Evolutionary conservation across 2,113 vertebrate genomes (phyloP).

Genomic region (Etheostoma spectabile): DNA sequence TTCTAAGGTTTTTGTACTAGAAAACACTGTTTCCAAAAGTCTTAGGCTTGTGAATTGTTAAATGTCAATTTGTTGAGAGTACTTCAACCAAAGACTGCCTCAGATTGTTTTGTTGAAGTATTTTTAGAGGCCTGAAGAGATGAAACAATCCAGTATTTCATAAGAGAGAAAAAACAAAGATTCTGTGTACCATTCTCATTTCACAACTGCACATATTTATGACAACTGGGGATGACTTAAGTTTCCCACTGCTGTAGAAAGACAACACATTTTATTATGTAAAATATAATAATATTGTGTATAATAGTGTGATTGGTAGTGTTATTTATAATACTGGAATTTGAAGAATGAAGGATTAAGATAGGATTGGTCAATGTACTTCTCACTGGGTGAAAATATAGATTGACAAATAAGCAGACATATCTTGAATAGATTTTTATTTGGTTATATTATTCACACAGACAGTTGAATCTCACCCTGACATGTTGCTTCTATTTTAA

Average conservation of each 20-base stretch:
- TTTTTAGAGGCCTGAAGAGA: not conserved
- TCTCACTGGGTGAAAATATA: not conserved
- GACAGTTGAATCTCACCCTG: conserved; percentile 47
- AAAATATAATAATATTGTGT: no score
- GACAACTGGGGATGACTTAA: not conserved
- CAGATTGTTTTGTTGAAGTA: not conserved
- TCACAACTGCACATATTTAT: not conserved
- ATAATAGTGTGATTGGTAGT: not conserved
- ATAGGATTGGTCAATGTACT: not conserved
- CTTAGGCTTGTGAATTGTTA: not conserved
- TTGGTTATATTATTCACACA: not conserved
- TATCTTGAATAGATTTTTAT: conserved; percentile 8
- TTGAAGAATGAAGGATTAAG: not conserved
- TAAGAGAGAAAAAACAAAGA: not conserved
- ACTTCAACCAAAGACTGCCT: not conserved
- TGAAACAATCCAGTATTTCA: not conserved
- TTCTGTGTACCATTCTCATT: not conserved
- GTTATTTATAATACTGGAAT: not conserved
- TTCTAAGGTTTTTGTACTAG: not conserved
- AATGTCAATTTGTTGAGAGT: no score
- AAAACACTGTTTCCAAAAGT: not conserved
- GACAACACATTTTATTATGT: not conserved
- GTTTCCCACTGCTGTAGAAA: not conserved
- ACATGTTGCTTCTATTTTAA: conserved; percentile 59
- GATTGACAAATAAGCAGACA: conserved; percentile 30